Base-by-base conservation (phyloP, 2,797 vertebrate genomes). In the Mareca penelope region DNA sequence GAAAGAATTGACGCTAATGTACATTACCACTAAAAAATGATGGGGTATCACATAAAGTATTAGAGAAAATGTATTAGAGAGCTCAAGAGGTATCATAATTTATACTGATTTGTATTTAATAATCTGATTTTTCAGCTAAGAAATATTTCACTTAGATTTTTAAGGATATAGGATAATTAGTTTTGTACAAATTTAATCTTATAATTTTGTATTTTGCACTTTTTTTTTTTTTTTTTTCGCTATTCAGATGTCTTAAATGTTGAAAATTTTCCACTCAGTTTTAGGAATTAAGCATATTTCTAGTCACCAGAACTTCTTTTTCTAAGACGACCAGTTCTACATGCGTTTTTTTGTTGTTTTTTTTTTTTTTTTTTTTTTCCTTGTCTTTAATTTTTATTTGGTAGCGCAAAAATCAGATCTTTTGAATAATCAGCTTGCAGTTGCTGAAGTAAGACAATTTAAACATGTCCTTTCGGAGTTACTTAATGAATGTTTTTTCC, bases 361-460 rank as follows among this genome's bases (percentile, higher is more conserved):
- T 26, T 26, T 35, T 40, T 42, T 42, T 9, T 17, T 4, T 31
- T n/a, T 78, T 18, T 11, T 29, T 29, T 39, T 40, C 29, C 40
- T 70, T 77, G 21, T 79, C 46, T 88, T 46, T 63, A 71, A 79
- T 70, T 85, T 70, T 60, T 57, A 87, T 53, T 76, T 29, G 10
- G 39, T 33, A 31, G 35, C 37, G 80, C 67, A 80, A 88, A 93
- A 65, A 79, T 5, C 35, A 60, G 33, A 72, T 70, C n/a, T 82
- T 90, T 72, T 76, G 29, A 89, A 80, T 90, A 93, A 80, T 76
- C 69, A 91, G 8, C n/a, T 60, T 78, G 52, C 92, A 83, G 50
- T 11, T 94, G 71, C 85, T 92, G 72, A 91, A 91, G 67, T 69
- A 88, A 79, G 67, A 26, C 10, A 92, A 93, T 69, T 77, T 60